phyloP scores from a whole-genome alignment of 2,797 vertebrate species.

The Balearica regulorum region DNA sequence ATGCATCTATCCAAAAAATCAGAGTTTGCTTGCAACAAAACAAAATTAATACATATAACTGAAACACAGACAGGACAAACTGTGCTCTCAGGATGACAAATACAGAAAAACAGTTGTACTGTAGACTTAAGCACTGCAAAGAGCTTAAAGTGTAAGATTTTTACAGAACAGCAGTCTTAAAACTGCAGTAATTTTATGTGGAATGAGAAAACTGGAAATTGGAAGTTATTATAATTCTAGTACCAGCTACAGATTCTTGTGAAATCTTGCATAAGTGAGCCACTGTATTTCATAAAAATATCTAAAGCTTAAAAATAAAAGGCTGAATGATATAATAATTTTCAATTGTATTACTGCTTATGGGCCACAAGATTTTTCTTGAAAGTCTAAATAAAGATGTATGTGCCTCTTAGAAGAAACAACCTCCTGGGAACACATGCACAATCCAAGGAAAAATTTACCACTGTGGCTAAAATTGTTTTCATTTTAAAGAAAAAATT shows the following conservation, averaged over 20 bases:
- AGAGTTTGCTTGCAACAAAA: neutral
- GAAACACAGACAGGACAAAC: neutral
- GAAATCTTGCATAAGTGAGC: neutral
- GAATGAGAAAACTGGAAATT: neutral
- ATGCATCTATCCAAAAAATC: neutral
- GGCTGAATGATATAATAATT: neutral
- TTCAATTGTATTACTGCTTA: neutral
- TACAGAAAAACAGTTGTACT: neutral
- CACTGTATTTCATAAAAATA: neutral
- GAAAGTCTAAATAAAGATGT: neutral
- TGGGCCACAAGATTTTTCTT: neutral
- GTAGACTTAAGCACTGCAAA: neutral
- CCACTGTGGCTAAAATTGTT: neutral
- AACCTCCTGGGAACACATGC: neutral
- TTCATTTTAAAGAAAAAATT: neutral
- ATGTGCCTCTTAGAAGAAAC: neutral
- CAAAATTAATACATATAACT: neutral
- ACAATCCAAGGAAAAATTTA: neutral
- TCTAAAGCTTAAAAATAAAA: neutral
- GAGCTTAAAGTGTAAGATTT: neutral
- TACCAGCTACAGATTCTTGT: neutral
- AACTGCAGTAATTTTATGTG: neutral
- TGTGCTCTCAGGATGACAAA: neutral
- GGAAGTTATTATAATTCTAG: neutral
- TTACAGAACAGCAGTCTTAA: neutral